A percentile compares a stretch with the other conserved stretches of the same genome.
phyloP scores from a whole-genome alignment of 2,113 vertebrate genomes.

The Acrocephalus kingi region DNA sequence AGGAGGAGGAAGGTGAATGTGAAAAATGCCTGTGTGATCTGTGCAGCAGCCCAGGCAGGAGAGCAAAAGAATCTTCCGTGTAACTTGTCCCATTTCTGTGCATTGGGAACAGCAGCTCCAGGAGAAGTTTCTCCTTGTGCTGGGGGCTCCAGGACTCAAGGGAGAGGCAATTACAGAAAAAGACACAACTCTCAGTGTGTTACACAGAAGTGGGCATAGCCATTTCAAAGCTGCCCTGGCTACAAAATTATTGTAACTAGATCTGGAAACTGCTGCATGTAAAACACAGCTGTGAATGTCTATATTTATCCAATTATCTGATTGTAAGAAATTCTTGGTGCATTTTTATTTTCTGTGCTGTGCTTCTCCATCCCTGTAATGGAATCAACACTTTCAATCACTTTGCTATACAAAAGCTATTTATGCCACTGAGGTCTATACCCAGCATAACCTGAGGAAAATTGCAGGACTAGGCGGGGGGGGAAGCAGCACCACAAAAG shows the following conservation, averaged over 20 bases:
- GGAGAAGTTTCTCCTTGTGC: background rate
- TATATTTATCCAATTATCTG: background rate
- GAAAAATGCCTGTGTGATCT: accelerated
- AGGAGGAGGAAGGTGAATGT: background rate
- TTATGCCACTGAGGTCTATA: background rate
- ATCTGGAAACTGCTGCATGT: background rate
- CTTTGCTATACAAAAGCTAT: background rate
- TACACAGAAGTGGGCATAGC: background rate
- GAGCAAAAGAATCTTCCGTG: accelerated
- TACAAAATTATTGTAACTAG: background rate
- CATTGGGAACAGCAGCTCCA: accelerated
- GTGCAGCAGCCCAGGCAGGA: background rate
- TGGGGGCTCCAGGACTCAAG: background rate
- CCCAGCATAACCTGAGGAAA: background rate
- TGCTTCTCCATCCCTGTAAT: background rate
- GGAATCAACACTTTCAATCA: background rate
- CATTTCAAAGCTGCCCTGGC: background rate
- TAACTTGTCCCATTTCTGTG: background rate
- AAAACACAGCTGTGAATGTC: background rate
- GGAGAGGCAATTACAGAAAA: background rate
- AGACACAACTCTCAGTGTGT: background rate
- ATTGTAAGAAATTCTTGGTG: background rate
- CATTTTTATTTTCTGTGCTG: background rate
- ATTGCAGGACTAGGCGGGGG: background rate
- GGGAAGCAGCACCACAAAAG: background rate